A percentile compares a stretch with the other conserved stretches of the same genome.
Evolutionary conservation across 2,888 invertebrate genomes (phyloP).

Genomic region (Watsonalla cultraria): DNA sequence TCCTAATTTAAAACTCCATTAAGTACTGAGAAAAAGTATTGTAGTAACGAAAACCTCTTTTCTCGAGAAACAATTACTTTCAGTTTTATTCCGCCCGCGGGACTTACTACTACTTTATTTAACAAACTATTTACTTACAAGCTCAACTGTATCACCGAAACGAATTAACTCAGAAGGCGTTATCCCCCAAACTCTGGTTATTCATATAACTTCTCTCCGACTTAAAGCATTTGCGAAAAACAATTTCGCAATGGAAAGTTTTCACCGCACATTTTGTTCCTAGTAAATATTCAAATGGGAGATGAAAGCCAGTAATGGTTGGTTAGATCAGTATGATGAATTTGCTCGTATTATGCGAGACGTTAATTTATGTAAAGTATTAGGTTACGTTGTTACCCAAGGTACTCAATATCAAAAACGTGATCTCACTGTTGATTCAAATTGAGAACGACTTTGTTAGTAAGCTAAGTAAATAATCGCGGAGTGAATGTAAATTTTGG

Average conservation of each 20-base stretch:
- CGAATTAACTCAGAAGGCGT: constrained; percentile 31
- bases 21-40: too few relatives aligned
- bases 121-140: neutral
- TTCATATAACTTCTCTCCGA: constrained; percentile 37
- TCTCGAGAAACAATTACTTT: neutral
- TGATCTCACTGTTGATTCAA: constrained; percentile 64
- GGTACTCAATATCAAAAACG: constrained; percentile 59
- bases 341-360: constrained; percentile 33
- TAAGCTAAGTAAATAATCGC: constrained; percentile 26
- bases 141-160: constrained; percentile 3
- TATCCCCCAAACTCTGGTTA: constrained; percentile 35
- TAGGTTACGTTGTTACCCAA: constrained; percentile 44
- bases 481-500: neutral
- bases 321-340: constrained; percentile 59
- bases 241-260: constrained; percentile 36
- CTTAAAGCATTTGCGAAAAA: constrained; percentile 32
- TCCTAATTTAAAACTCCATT: too few relatives aligned
- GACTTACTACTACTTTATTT: neutral
- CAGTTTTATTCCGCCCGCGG: neutral
- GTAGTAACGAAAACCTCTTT: too few relatives aligned
- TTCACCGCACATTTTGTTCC: constrained; percentile 51
- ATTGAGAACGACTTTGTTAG: constrained; percentile 37
- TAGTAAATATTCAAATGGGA: constrained; percentile 63
- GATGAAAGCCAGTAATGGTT: constrained; percentile 63
- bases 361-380: constrained; percentile 70